Evolutionary conservation across 2,888 invertebrate genomes (phyloP).

Genomic region (Mythimna impura): DNA sequence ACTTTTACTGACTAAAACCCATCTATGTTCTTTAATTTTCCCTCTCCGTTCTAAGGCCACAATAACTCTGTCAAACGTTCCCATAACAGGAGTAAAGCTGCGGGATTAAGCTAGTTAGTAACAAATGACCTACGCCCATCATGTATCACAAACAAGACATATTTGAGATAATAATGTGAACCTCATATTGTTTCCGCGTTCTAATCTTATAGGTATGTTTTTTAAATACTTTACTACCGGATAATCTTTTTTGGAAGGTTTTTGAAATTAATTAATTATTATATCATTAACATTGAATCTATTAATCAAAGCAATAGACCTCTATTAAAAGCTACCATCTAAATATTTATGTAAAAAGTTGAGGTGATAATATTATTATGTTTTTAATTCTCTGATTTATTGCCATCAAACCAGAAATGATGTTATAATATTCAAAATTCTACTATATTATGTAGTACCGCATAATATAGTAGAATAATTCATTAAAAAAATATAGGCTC

Average conservation of each 20-base stretch:
- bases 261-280: background rate
- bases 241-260: background rate
- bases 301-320: no score
- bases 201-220: background rate
- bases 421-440: background rate
- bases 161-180: background rate
- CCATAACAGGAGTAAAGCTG: no score
- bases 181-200: background rate
- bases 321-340: no score
- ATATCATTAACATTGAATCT: background rate
- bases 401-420: background rate
- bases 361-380: background rate
- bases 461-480: no score
- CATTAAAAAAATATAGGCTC: background rate
- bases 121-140: background rate
- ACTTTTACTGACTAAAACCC: no score
- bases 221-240: background rate
- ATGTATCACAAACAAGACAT: background rate
- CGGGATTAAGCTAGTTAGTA: no score
- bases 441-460: background rate
- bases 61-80: no score
- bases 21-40: no score
- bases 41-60: no score
- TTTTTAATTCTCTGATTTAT: background rate
- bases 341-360: no score